Percentiles rank a stretch among this genome's conserved stretches.
These are phyloP conservation scores for Pherbina coryleti DNA, from an alignment of 2,888 invertebrate species.

Conservation along the genomic window DNA sequence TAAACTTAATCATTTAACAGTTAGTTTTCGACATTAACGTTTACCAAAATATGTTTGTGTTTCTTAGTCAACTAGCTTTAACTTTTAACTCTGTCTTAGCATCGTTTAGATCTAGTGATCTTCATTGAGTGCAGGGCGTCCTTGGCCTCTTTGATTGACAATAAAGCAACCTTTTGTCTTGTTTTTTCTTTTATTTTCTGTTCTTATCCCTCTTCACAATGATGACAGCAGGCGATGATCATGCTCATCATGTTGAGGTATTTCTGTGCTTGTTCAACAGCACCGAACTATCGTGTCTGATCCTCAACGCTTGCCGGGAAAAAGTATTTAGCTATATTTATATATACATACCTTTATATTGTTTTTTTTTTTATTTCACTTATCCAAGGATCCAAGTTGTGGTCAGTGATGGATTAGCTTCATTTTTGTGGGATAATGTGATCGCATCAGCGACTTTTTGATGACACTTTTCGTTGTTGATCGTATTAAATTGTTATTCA, in stretches of 20 bases:
- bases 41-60: background rate
- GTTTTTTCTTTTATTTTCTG: background rate
- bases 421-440: constrained; percentile 66
- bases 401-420: constrained; percentile 68
- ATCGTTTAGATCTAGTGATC: background rate
- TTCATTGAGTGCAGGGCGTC: constrained; percentile 7
- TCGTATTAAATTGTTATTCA: constrained; percentile 44
- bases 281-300: background rate
- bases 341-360: background rate
- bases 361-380: constrained; percentile 3
- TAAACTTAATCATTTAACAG: constrained; percentile 25
- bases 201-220: background rate
- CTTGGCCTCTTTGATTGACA: background rate
- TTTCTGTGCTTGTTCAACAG: background rate
- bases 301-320: background rate
- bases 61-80: background rate
- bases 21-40: background rate
- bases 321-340: background rate
- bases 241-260: constrained; percentile 17
- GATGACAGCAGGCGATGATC: constrained; percentile 13
- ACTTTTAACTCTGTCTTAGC: background rate
- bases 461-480: constrained; percentile 49
- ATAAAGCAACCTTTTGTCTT: background rate
- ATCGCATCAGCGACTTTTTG: constrained; percentile 61
- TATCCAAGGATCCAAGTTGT: constrained; percentile 37